A percentile compares a stretch with the other conserved stretches of the same genome.
Evolutionary conservation across 2,888 invertebrate species (phyloP).

Genomic region (Polydrusus cervinus): DNA sequence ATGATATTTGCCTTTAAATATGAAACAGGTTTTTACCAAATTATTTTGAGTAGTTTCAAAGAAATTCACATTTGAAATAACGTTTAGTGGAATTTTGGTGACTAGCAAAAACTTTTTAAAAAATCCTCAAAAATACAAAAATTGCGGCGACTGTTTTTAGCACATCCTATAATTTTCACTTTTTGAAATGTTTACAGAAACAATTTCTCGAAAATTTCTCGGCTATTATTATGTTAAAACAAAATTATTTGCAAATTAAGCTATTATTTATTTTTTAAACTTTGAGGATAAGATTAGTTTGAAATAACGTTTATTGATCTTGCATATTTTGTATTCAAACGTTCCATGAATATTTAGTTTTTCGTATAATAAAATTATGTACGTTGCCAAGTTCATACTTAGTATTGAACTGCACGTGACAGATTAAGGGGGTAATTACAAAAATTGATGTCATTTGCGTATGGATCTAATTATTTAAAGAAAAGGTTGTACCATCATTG

Average conservation of each 20-base stretch:
- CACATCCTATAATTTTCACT: not conserved
- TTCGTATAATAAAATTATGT: conserved; percentile 15
- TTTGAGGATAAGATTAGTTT: conserved; percentile 10
- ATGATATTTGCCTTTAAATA: too few relatives aligned
- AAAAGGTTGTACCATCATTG: not conserved
- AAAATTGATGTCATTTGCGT: conserved; percentile 6
- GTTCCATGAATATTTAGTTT: conserved; percentile 18
- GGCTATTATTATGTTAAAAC: not conserved
- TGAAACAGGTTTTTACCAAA: too few relatives aligned
- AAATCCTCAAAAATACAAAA: too few relatives aligned
- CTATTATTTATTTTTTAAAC: conserved; percentile 24
- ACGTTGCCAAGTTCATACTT: conserved; percentile 20
- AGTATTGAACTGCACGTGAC: conserved; percentile 7
- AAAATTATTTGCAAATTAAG: conserved; percentile 19
- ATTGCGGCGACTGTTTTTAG: not conserved
- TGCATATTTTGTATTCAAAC: conserved; percentile 18
- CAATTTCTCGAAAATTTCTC: not conserved
- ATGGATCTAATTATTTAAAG: not conserved
- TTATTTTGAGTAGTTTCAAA: too few relatives aligned
- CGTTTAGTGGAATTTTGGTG: too few relatives aligned
- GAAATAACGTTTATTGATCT: conserved; percentile 22
- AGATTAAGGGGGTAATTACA: conserved; percentile 16
- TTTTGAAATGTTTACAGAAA: not conserved
- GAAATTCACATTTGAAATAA: too few relatives aligned
- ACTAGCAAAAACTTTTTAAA: too few relatives aligned